Evolutionary conservation across 2,888 invertebrate species (phyloP).

Genomic region (Diarsia dahlii): DNA sequence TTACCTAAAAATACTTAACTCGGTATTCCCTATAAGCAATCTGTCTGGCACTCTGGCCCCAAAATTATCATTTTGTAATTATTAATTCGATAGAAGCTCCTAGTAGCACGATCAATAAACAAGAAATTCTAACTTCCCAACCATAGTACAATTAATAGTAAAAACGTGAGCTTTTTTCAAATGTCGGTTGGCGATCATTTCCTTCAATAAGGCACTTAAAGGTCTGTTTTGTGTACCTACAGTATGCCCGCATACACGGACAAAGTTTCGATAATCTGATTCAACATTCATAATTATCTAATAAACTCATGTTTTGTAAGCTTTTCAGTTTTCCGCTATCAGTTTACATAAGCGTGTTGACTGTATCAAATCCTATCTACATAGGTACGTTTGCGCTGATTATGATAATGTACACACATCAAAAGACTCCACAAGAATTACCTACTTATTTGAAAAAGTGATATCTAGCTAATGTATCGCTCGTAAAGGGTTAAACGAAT

Average conservation of each 20-base stretch:
- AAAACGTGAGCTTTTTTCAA: slow-evolving; percentile 4
- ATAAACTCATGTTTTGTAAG: slow-evolving; percentile 87
- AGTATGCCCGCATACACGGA: slow-evolving; percentile 78
- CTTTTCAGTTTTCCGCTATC: slow-evolving; percentile 89
- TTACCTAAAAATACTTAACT: slow-evolving; percentile 3
- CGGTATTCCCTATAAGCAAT: slow-evolving; percentile 3
- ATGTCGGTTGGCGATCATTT: slow-evolving; percentile 53
- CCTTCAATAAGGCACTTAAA: slow-evolving; percentile 67
- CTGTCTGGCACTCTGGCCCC: neutral
- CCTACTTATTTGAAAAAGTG: slow-evolving; percentile 49
- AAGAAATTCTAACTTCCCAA: neutral
- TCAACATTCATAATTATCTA: slow-evolving; percentile 87
- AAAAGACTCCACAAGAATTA: slow-evolving; percentile 66
- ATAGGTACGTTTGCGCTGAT: slow-evolving; percentile 74
- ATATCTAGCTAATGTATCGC: slow-evolving; percentile 52
- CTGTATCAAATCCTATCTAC: slow-evolving; percentile 81
- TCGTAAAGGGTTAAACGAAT: slow-evolving; percentile 37
- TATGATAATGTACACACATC: slow-evolving; percentile 71
- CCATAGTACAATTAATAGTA: slow-evolving; percentile 5
- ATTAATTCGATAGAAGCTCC: too few relatives aligned
- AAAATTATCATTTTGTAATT: neutral
- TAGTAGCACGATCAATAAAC: neutral
- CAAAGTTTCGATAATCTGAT: slow-evolving; percentile 83
- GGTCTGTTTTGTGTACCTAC: slow-evolving; percentile 66
- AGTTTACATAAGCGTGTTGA: slow-evolving; percentile 81